Evolutionary conservation across 2,797 vertebrate species (phyloP).

Genomic region (Acrossocheilus wenchowensis): DNA sequence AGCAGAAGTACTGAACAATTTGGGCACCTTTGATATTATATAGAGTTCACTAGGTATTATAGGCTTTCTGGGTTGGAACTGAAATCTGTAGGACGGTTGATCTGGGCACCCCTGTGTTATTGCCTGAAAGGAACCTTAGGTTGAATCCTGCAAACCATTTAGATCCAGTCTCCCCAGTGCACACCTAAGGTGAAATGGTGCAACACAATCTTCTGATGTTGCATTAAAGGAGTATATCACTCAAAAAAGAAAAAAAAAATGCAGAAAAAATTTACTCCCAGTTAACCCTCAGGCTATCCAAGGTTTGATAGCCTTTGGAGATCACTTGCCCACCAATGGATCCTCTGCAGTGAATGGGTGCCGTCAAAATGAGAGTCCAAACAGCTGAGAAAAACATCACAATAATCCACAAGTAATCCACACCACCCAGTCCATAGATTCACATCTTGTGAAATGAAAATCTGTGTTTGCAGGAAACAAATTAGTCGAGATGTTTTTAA

Average conservation of each 20-base stretch:
- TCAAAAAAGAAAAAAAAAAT: not conserved
- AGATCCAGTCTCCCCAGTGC: not conserved
- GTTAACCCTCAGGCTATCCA: not conserved
- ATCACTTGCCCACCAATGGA: not conserved
- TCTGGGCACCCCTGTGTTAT: not conserved
- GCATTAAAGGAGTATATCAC: not conserved
- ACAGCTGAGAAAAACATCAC: not conserved
- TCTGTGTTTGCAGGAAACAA: not conserved
- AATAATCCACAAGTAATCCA: not conserved
- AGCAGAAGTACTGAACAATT: not conserved
- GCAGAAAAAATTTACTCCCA: not conserved
- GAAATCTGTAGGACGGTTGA: not conserved
- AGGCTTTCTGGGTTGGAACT: not conserved
- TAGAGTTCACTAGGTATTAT: not conserved
- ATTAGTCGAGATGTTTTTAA: not conserved
- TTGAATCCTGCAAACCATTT: not conserved
- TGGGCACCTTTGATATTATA: not conserved
- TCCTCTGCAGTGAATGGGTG: not conserved
- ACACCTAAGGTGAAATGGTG: not conserved
- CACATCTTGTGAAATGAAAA: not conserved
- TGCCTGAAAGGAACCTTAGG: not conserved
- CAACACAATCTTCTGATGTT: not conserved
- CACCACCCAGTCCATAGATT: not conserved
- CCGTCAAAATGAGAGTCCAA: not conserved
- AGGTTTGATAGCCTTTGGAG: not conserved